Evolutionary conservation across 2,797 vertebrate genomes (phyloP).

Genomic region (Schizopygopsis malacanthus): DNA sequence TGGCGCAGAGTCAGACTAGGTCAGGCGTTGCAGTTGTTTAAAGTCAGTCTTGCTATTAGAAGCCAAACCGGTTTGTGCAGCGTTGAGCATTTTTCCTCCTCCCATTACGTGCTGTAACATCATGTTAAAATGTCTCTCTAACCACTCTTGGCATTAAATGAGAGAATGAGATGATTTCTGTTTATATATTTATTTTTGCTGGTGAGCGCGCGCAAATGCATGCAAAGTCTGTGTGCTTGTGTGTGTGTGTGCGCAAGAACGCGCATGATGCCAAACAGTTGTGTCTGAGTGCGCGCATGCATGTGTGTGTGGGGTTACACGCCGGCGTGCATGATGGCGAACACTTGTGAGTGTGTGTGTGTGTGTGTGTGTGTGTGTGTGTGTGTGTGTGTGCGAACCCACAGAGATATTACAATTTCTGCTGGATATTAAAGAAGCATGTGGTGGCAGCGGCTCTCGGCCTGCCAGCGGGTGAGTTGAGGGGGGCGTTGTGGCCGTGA

Average conservation of each 20-base stretch:
- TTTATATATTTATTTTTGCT: constrained; percentile 80
- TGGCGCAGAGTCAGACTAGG: not conserved
- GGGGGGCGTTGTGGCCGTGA: constrained; percentile 78
- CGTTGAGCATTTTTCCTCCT: constrained; percentile 74
- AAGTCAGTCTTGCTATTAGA: constrained; percentile 60
- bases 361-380: constrained; percentile 45
- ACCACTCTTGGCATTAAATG: constrained; percentile 76
- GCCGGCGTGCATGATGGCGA: constrained; percentile 56
- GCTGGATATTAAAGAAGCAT: constrained; percentile 90
- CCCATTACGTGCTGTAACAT: constrained; percentile 75
- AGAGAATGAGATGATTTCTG: constrained; percentile 74
- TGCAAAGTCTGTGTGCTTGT: constrained; percentile 52
- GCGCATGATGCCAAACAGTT: constrained; percentile 44
- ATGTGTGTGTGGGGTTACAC: constrained; percentile 44
- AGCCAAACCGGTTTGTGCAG: constrained; percentile 70
- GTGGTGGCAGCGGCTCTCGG: constrained; percentile 74
- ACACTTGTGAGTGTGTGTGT: constrained; percentile 56
- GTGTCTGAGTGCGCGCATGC: constrained; percentile 51
- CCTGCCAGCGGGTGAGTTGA: constrained; percentile 82
- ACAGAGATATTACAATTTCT: constrained; percentile 89
- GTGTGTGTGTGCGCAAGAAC: constrained; percentile 58
- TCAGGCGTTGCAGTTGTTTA: constrained; percentile 54
- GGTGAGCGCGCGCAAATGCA: constrained; percentile 62
- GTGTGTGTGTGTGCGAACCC: constrained; percentile 76
- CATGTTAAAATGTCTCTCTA: constrained; percentile 76